Evolutionary conservation across 2,113 vertebrate species (phyloP).

Genomic region (Protobothrops flavoviridis): DNA sequence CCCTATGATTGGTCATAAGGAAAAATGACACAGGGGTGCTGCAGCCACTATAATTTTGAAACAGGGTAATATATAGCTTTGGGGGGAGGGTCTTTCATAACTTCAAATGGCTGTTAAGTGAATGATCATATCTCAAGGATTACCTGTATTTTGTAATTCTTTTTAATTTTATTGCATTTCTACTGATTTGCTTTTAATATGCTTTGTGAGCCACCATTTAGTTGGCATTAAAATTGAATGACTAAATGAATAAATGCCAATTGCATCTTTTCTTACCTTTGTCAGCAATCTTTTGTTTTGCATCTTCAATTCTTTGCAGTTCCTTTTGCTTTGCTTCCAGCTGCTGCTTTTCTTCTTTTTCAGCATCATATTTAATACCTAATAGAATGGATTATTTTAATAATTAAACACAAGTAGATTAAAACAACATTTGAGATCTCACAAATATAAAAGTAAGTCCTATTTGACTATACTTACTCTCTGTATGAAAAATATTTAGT

Average conservation of each 20-base stretch:
- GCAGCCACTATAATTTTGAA: not conserved
- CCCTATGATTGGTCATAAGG: not conserved
- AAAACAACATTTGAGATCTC: not conserved
- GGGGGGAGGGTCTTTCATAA: not conserved
- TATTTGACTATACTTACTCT: not conserved
- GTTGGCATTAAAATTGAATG: not conserved
- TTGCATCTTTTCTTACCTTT: slow-evolving; percentile 75
- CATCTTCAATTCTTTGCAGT: slow-evolving; percentile 92
- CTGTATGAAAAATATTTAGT: not conserved
- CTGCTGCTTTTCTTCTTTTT: slow-evolving; percentile 90
- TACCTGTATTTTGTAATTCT: not conserved
- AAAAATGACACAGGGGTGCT: not conserved
- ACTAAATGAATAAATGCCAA: not conserved
- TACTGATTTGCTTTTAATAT: not conserved
- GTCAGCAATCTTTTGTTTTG: slow-evolving; percentile 90
- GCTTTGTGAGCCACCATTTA: not conserved
- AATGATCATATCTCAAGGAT: not conserved
- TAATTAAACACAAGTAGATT: slow-evolving; percentile 7
- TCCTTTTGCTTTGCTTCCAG: slow-evolving; percentile 90
- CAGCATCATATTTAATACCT: slow-evolving; percentile 95
- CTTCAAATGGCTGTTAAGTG: not conserved
- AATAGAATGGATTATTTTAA: slow-evolving; percentile 21
- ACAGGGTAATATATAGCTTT: not conserved
- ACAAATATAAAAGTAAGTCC: not conserved
- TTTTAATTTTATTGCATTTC: not conserved